Percentiles rank a stretch among this genome's conserved stretches.
Conservation (phyloP, 2,797 vertebrate species). For the Gymnoscopelus microlampas region DNA sequence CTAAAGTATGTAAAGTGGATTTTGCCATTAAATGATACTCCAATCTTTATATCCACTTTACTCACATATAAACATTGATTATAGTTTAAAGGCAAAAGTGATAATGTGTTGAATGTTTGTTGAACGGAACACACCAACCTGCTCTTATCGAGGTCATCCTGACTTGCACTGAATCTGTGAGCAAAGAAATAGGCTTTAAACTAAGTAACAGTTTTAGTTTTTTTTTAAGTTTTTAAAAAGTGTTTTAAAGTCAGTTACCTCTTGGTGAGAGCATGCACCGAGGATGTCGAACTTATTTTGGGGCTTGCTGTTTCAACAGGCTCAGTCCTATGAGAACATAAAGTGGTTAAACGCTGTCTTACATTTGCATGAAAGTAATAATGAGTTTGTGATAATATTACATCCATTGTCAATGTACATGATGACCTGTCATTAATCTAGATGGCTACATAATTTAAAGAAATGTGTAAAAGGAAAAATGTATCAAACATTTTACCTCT, state of each 20-base stretch:
- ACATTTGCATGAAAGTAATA: background rate
- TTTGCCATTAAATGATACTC: too few species aligned
- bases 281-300: slow-evolving; percentile 38
- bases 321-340: slow-evolving; percentile 25
- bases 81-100: background rate
- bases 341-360: background rate
- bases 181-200: slow-evolving; percentile 26
- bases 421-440: too few species aligned
- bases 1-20: too few species aligned
- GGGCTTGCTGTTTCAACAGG: slow-evolving; percentile 38
- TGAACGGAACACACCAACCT: slow-evolving; percentile 59
- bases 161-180: slow-evolving; percentile 67
- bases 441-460: too few species aligned
- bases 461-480: background rate
- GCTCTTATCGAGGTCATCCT: slow-evolving; percentile 54
- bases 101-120: background rate
- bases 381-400: too few species aligned
- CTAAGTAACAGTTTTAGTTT: background rate
- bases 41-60: too few species aligned
- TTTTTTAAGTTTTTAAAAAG: too few species aligned
- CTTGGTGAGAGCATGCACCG: slow-evolving; percentile 68
- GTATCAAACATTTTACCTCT: slow-evolving; percentile 74
- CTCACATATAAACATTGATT: background rate
- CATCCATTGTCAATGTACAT: too few species aligned
- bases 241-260: slow-evolving; percentile 55